These are phyloP conservation scores for Diachasmimorpha longicaudata DNA, from an alignment of 1,140 invertebrate genomes.

Conservation along the genomic window DNA sequence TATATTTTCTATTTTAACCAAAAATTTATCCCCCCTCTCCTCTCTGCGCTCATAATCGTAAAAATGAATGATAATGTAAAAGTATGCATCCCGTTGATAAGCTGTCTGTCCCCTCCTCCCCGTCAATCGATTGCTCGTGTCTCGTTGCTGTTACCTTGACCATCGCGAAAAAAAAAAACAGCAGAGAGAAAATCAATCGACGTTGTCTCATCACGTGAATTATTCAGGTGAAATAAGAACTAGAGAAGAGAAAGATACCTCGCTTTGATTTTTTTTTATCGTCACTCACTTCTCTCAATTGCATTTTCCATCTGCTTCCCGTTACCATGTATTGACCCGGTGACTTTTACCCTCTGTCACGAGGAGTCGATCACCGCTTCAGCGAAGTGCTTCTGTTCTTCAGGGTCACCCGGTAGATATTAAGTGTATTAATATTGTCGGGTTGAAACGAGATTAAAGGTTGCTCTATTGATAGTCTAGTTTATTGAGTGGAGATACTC, in stretches of 20 bases:
- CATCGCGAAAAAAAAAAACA: not conserved
- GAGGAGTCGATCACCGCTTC: not conserved
- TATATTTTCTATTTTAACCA: too few species aligned
- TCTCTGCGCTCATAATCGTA: too few species aligned
- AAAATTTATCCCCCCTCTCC: too few species aligned
- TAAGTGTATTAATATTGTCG: constrained; percentile 12
- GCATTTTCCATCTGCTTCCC: not conserved
- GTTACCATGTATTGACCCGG: not conserved
- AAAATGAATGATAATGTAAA: not conserved
- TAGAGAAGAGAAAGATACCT: not conserved
- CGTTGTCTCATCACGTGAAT: not conserved
- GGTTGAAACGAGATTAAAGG: constrained; percentile 18
- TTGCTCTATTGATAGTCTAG: constrained; percentile 20
- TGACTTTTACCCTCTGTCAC: not conserved
- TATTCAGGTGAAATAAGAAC: not conserved
- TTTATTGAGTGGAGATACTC: constrained; percentile 15
- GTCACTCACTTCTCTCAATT: not conserved
- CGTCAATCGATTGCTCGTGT: not conserved
- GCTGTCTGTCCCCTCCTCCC: not conserved
- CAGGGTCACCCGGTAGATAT: constrained; percentile 6
- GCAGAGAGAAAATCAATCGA: not conserved
- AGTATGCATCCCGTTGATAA: not conserved
- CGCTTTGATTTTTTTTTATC: not conserved
- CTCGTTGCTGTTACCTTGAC: not conserved
- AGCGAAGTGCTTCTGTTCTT: not conserved